Percentiles rank a stretch among this genome's conserved stretches.
Conservation (phyloP, 2,113 vertebrate species). For the Tupaia chinensis region DNA sequence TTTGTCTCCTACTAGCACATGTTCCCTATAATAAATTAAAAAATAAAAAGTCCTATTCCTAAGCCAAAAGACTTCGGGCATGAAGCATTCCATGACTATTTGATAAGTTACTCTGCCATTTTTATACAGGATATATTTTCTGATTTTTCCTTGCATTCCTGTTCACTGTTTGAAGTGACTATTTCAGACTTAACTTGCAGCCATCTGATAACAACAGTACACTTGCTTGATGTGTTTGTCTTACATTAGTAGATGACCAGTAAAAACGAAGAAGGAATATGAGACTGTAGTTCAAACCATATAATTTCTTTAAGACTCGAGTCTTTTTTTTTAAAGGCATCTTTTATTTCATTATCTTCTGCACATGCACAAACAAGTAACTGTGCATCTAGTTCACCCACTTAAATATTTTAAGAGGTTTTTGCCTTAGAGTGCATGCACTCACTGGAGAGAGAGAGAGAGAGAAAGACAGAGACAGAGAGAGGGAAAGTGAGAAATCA, state of each 20-base stretch:
- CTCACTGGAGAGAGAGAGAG: no score
- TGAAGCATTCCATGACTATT: not conserved
- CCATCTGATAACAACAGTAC: not conserved
- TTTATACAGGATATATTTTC: not conserved
- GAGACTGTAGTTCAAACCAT: not conserved
- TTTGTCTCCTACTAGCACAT: no score
- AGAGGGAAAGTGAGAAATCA: no score
- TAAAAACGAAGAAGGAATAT: not conserved
- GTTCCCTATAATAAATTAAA: no score
- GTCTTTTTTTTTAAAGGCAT: not conserved
- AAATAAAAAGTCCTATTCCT: not conserved
- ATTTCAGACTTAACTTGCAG: not conserved
- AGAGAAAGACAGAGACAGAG: no score
- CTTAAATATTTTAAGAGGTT: not conserved
- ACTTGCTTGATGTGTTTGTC: not conserved
- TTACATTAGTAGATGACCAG: not conserved
- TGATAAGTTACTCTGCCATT: not conserved
- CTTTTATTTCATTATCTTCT: not conserved
- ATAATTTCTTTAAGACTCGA: not conserved
- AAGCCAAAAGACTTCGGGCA: not conserved
- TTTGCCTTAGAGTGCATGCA: no score
- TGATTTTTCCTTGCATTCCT: not conserved
- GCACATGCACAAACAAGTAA: not conserved
- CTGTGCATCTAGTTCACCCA: not conserved
- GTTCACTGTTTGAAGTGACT: slow-evolving; percentile 1